phyloP scores from a whole-genome alignment of 2,113 vertebrate species.

The Falcunculus frontatus region DNA sequence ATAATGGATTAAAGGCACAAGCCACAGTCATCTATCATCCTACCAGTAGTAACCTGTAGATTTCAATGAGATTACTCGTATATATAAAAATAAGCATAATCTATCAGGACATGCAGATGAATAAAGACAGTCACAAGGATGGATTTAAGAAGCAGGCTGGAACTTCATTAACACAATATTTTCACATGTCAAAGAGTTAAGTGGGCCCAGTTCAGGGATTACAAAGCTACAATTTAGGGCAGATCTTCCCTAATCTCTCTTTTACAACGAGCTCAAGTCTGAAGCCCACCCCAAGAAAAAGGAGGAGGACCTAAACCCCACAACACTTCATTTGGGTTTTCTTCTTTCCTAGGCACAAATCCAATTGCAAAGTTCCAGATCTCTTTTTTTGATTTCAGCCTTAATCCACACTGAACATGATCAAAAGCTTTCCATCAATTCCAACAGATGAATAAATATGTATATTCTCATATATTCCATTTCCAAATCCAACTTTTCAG shows the following conservation, averaged over 20 bases:
- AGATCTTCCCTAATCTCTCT: background rate
- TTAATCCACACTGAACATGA: background rate
- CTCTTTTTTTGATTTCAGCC: background rate
- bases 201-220: background rate
- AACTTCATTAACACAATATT: conserved; percentile 58
- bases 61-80: conserved; percentile 25
- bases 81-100: conserved; percentile 42
- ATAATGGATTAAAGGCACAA: background rate
- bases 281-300: background rate
- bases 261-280: background rate
- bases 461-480: background rate
- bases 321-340: background rate
- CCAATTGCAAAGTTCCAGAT: background rate
- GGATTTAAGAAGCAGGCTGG: conserved; percentile 51
- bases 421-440: background rate
- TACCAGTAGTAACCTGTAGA: background rate
- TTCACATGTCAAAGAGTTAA: conserved; percentile 47
- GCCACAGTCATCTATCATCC: background rate
- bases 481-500: background rate
- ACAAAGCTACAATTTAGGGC: background rate
- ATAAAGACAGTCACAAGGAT: conserved; percentile 55
- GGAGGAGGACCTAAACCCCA: background rate
- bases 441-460: background rate
- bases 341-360: background rate
- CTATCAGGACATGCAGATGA: conserved; percentile 31